These are phyloP conservation scores for Seira sanloemensis DNA, from an alignment of 2,888 invertebrate species.

Conservation along the genomic window DNA sequence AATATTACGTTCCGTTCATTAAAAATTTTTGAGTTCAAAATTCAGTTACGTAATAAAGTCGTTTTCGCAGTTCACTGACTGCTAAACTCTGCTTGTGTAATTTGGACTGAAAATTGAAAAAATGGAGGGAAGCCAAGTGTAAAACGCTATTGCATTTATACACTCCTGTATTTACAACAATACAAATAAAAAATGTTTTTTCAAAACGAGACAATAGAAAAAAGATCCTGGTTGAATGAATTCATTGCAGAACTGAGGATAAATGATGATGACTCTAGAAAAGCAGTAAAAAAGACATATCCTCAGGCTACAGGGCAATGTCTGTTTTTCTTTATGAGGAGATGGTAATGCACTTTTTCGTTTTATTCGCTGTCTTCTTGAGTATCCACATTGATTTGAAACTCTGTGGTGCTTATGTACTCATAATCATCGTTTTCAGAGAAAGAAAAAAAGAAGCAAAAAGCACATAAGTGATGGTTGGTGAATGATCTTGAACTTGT, in stretches of 20 bases:
- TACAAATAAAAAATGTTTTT: conserved; percentile 23
- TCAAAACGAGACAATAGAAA: conserved; percentile 19
- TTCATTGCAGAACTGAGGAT: conserved; percentile 24
- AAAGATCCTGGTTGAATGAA: conserved; percentile 50
- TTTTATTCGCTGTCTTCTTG: conserved; percentile 15
- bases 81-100: not conserved
- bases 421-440: conserved; percentile 3
- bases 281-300: conserved; percentile 27
- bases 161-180: conserved; percentile 1
- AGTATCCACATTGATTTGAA: not conserved
- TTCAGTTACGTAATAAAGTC: not conserved
- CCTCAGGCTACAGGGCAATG: conserved; percentile 60
- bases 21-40: not conserved
- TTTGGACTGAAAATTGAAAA: not conserved
- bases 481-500: conserved; percentile 56
- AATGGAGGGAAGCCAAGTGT: conserved; percentile 2
- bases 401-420: not conserved
- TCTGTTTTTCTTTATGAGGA: conserved; percentile 28
- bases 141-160: not conserved
- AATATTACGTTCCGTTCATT: not conserved
- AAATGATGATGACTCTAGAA: conserved; percentile 35
- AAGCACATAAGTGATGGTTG: not conserved
- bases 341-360: conserved; percentile 51
- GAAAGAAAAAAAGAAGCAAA: not conserved
- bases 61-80: conserved; percentile 8